Base-by-base conservation (phyloP, 2,888 invertebrate genomes). In the Cataglyphis altisquamis region DNA sequence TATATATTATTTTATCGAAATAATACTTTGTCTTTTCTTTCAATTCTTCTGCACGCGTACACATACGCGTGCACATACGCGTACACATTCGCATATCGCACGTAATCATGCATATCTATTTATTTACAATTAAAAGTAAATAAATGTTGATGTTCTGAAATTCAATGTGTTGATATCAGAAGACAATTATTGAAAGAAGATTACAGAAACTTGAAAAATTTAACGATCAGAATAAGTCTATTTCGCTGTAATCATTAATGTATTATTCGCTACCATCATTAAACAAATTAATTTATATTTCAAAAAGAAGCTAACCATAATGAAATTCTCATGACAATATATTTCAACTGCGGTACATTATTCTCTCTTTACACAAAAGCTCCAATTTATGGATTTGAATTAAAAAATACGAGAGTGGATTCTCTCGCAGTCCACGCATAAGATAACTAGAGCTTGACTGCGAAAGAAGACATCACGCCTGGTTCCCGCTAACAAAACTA, bases 371-470 rank as follows among this genome's bases (percentile, higher is more conserved):
- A 29, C 12, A 36, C 0, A 25, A 72, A 72, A 29, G 41, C n/a
- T 29, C 25, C 6, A 60, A 73, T 62, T 48, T 48, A 18, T 25
- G 9, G 29, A 60, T 41, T 29, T 29, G 4, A 25, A 6, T 73
- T 10, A 29, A 62, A 62, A 32, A 73, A 72, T 18, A 60, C 3
- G 21, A 52, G 39, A 67, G 66, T 0, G 66, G 25, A 55, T 64
- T 64, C 25, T 52, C 39, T 10, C n/a, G 57, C n/a, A 0, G 60
- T 60, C 39, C 6, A 6, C 36, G 12, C 25, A 21, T 52, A 75
- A 66, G 52, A 66, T 77, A 66, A 77, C 66, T 55, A 12, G 39
- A 77, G 66, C 66, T 77, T 77, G 25, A 64, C 66, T n/a, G 15
- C n/a, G 55, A 55, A 55, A 9, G 39, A 77, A 48, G 48, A 67